Evolutionary conservation across 2,797 vertebrate genomes (phyloP).

Genomic region (Microctenopoma steveboyesi): DNA sequence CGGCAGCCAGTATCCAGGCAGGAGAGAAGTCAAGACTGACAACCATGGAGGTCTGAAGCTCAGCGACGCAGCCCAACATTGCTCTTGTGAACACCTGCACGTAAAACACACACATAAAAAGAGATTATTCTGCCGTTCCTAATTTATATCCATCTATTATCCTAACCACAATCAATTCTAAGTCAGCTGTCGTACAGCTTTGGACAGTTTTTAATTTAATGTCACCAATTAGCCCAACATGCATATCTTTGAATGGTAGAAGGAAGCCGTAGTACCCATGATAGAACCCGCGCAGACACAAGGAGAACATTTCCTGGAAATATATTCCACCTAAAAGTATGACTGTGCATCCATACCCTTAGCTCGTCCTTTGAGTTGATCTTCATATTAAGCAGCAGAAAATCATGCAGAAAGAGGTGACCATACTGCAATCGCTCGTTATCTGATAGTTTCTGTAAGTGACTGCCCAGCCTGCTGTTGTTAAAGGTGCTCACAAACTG

Average conservation of each 20-base stretch:
- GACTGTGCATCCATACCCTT: slow-evolving; percentile 49
- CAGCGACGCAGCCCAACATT: slow-evolving; percentile 64
- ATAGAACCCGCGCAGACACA: too few relatives aligned
- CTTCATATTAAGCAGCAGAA: slow-evolving; percentile 74
- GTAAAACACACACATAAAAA: not conserved
- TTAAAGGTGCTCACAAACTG: slow-evolving; percentile 74
- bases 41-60: slow-evolving; percentile 68
- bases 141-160: too few relatives aligned
- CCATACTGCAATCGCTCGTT: slow-evolving; percentile 52
- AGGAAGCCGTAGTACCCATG: too few relatives aligned
- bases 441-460: slow-evolving; percentile 67
- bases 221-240: too few relatives aligned
- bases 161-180: too few relatives aligned
- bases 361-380: slow-evolving; percentile 67
- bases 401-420: slow-evolving; percentile 74
- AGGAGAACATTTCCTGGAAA: not conserved
- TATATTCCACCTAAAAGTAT: not conserved
- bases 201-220: too few relatives aligned
- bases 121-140: too few relatives aligned
- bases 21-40: slow-evolving; percentile 65
- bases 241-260: too few relatives aligned
- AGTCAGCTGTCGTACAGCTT: too few relatives aligned
- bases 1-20: slow-evolving; percentile 78
- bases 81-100: slow-evolving; percentile 71
- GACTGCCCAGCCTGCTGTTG: slow-evolving; percentile 64